These are phyloP conservation scores for Lutraria lutraria DNA, from an alignment of 2,888 invertebrate genomes.

Conservation along the genomic window DNA sequence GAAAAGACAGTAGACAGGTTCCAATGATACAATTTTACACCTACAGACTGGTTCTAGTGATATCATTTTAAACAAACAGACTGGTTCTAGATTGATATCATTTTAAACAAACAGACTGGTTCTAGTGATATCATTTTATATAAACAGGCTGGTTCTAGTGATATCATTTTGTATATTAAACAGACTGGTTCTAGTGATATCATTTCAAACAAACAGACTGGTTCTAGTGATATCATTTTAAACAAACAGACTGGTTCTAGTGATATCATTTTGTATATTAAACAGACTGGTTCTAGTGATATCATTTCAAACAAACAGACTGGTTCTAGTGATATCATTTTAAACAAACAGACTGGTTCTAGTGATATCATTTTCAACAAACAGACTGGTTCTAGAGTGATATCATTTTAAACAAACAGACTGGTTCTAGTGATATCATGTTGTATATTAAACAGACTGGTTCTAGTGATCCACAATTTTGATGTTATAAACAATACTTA, in stretches of 20 bases:
- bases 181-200: not conserved
- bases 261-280: no score
- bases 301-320: no score
- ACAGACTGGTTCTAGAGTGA: no score
- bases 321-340: no score
- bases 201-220: not conserved
- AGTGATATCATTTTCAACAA: no score
- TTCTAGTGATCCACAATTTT: not conserved
- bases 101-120: not conserved
- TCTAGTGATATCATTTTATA: not conserved
- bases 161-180: not conserved
- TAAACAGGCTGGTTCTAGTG: not conserved
- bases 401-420: no score
- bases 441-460: no score
- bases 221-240: not conserved
- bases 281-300: no score
- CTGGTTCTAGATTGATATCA: not conserved
- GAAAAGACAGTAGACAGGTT: not conserved
- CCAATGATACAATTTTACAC: not conserved
- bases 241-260: no score
- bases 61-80: not conserved
- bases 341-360: no score
- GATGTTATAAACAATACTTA: not conserved
- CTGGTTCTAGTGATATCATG: no score
- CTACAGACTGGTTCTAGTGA: not conserved